A percentile compares a stretch with the other conserved stretches of the same genome.
These are phyloP conservation scores for Notolabrus celidotus DNA, from an alignment of 2,797 vertebrate genomes.

Conservation along the genomic window DNA sequence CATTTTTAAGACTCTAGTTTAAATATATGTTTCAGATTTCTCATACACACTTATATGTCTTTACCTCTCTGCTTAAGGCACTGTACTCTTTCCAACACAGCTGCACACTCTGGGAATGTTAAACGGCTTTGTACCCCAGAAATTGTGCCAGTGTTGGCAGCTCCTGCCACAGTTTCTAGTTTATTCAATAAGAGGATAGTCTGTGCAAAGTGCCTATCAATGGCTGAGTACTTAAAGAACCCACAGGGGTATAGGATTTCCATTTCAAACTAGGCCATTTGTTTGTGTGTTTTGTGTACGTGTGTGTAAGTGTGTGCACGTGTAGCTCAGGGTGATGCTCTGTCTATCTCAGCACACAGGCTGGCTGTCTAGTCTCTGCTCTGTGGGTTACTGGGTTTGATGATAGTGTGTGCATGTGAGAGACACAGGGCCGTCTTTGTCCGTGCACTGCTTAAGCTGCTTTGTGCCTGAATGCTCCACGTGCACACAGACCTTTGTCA, in stretches of 20 bases:
- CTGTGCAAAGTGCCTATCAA: constrained; percentile 63
- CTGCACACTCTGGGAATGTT: constrained; percentile 69
- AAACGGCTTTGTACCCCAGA: constrained; percentile 60
- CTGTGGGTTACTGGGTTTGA: constrained; percentile 59
- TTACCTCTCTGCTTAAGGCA: constrained; percentile 13
- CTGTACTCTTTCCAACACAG: constrained; percentile 42
- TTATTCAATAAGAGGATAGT: constrained; percentile 68
- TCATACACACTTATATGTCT: not conserved
- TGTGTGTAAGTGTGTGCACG: constrained; percentile 16
- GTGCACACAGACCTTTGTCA: constrained; percentile 74
- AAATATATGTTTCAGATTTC: not conserved
- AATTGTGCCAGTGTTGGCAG: constrained; percentile 69
- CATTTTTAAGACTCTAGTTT: not conserved
- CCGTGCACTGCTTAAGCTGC: constrained; percentile 50
- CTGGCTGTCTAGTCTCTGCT: constrained; percentile 59
- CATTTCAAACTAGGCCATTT: constrained; percentile 68
- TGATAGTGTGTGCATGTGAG: constrained; percentile 55
- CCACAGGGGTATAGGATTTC: constrained; percentile 63
- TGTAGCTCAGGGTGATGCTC: constrained; percentile 47
- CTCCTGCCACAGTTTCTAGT: constrained; percentile 47
- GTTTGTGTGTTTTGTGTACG: constrained; percentile 44
- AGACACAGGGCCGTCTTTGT: constrained; percentile 75
- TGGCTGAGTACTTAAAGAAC: constrained; percentile 60
- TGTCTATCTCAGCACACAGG: constrained; percentile 55
- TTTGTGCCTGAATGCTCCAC: constrained; percentile 71